Evolutionary conservation across 23 tunicate species (phyloP).

Genomic region (Styela plicata): DNA sequence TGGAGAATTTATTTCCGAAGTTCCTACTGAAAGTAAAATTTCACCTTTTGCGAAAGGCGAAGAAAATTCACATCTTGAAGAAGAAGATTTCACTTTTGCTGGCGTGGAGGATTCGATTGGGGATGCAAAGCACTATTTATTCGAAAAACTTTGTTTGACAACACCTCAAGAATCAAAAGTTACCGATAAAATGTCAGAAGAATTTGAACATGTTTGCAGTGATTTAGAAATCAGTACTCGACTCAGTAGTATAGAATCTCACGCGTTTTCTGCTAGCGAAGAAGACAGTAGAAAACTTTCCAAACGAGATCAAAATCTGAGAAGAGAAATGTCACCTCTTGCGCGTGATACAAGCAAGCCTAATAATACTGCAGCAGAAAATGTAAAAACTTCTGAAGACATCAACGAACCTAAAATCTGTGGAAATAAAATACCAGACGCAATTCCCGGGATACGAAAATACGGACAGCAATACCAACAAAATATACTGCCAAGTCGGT

Average conservation of each 20-base stretch:
- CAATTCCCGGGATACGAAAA: background rate
- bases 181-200: conserved; percentile 42
- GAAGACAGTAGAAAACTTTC: background rate
- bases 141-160: conserved; percentile 17
- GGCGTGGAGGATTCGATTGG: conserved; percentile 10
- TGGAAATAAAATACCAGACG: background rate
- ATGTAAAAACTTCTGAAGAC: background rate
- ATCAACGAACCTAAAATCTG: background rate
- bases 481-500: background rate
- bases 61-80: background rate
- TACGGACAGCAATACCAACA: background rate
- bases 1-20: background rate
- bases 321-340: no score
- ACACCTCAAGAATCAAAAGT: conserved; percentile 20
- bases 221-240: conserved; percentile 30
- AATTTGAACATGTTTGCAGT: conserved; percentile 52
- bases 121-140: conserved; percentile 12
- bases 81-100: background rate
- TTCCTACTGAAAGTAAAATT: background rate
- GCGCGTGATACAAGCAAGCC: background rate
- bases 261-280: conserved; percentile 25
- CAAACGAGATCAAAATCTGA: background rate
- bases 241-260: conserved; percentile 13
- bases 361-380: background rate
- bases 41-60: background rate